Percentiles rank a stretch among this genome's conserved stretches.
phyloP scores from a whole-genome alignment of 2,888 invertebrate genomes.

The Copidosoma aretas region DNA sequence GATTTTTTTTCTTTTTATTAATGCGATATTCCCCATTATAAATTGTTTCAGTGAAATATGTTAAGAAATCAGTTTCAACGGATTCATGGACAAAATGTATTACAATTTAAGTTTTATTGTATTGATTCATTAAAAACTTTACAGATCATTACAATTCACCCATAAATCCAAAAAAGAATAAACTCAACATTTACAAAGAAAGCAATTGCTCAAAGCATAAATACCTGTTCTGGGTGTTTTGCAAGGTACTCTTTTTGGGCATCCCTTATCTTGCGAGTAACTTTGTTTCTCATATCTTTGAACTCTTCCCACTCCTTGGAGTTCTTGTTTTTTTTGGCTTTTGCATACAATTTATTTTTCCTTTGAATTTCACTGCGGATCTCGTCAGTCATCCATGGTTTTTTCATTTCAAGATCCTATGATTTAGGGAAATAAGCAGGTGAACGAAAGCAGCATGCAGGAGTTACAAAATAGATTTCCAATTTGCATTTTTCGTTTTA shows the following conservation, averaged over 20 bases:
- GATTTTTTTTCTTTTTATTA: slow-evolving; percentile 6
- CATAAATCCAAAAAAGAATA: slow-evolving; percentile 10
- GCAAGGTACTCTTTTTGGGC: slow-evolving; percentile 59
- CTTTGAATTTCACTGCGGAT: slow-evolving; percentile 60
- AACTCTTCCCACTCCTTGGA: slow-evolving; percentile 61
- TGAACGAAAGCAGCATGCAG: slow-evolving; percentile 24
- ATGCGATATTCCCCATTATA: too few species aligned
- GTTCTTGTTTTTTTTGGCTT: slow-evolving; percentile 59
- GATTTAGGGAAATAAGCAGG: slow-evolving; percentile 14
- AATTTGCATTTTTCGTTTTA: not conserved
- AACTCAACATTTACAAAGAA: not conserved
- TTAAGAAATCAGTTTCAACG: too few species aligned
- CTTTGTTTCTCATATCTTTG: slow-evolving; percentile 60
- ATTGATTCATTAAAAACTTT: slow-evolving; percentile 24
- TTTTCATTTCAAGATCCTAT: slow-evolving; percentile 58
- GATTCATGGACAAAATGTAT: too few species aligned
- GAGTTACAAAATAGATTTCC: not conserved
- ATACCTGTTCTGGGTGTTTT: slow-evolving; percentile 60
- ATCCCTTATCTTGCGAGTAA: slow-evolving; percentile 60
- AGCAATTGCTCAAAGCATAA: slow-evolving; percentile 11
- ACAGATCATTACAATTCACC: slow-evolving; percentile 5
- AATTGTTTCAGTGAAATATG: too few species aligned
- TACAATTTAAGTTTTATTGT: too few species aligned
- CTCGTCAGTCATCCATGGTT: slow-evolving; percentile 61
- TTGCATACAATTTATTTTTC: slow-evolving; percentile 60